A percentile compares a stretch with the other conserved stretches of the same genome.
phyloP scores from a whole-genome alignment of 2,113 vertebrate genomes.

The Sterrhoptilus dennistouni region DNA sequence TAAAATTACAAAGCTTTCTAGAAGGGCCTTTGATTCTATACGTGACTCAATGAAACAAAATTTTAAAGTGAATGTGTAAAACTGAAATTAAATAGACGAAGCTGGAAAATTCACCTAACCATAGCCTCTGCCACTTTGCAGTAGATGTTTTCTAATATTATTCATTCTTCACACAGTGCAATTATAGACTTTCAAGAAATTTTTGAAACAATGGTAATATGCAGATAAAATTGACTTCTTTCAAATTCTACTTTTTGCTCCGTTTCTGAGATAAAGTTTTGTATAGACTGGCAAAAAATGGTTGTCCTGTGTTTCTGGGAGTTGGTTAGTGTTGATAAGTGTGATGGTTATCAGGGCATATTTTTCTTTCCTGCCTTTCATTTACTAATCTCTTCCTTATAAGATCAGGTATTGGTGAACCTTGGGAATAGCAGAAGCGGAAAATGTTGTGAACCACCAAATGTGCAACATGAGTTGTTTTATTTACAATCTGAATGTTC shows the following conservation, averaged over 20 bases:
- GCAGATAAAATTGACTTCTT: not conserved
- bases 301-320: not conserved
- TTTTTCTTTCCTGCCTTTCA: not conserved
- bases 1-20: slow-evolving; percentile 50
- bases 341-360: not conserved
- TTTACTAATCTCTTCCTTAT: not conserved
- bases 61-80: slow-evolving; percentile 22
- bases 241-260: not conserved
- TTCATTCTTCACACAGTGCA: not conserved
- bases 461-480: not conserved
- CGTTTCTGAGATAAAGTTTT: not conserved
- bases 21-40: slow-evolving; percentile 34
- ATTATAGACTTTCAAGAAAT: not conserved
- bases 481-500: not conserved
- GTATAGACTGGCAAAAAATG: not conserved
- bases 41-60: not conserved
- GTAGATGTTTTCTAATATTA: not conserved
- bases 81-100: not conserved
- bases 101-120: not conserved
- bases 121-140: not conserved
- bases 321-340: not conserved
- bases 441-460: not conserved
- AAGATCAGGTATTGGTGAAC: not conserved
- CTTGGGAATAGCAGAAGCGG: not conserved
- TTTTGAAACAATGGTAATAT: not conserved